phyloP scores from a whole-genome alignment of 2,113 vertebrate species.

The Oryzias melastigma region DNA sequence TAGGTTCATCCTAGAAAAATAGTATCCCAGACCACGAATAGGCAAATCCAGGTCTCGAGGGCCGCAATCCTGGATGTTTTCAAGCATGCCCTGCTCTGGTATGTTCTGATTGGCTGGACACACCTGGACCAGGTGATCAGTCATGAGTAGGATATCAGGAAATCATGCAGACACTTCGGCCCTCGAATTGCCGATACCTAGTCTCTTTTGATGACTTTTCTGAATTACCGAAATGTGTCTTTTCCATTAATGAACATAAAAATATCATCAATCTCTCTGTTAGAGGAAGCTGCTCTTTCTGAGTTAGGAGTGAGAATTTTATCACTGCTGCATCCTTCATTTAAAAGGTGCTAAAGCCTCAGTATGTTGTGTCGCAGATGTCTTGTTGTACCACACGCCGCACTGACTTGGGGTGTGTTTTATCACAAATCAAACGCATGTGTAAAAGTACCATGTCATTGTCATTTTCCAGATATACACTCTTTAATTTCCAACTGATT shows the following conservation, averaged over 20 bases:
- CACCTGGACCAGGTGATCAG: no score
- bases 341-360: constrained; percentile 2
- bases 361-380: no score
- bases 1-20: no score
- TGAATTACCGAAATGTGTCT: constrained; percentile 31
- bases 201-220: constrained; percentile 27
- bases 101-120: no score
- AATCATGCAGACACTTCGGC: no score
- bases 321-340: constrained; percentile 50
- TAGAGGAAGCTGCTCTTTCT: constrained; percentile 20
- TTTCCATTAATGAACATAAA: constrained; percentile 58
- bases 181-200: no score
- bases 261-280: constrained; percentile 14
- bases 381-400: no score
- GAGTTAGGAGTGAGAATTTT: constrained; percentile 48
- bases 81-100: no score
- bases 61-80: no score
- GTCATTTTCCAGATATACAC: constrained; percentile 26
- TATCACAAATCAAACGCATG: constrained; percentile 29
- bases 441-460: constrained; percentile 11
- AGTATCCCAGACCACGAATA: no score
- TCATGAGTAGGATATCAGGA: no score
- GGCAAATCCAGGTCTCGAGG: no score
- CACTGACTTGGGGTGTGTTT: constrained; percentile 16
- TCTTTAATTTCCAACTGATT: constrained; percentile 34